Evolutionary conservation across 1,140 invertebrate species (phyloP), one percentile per base, ranked within the genome.

Genomic region (Propsilocerus akamusi): DNA sequence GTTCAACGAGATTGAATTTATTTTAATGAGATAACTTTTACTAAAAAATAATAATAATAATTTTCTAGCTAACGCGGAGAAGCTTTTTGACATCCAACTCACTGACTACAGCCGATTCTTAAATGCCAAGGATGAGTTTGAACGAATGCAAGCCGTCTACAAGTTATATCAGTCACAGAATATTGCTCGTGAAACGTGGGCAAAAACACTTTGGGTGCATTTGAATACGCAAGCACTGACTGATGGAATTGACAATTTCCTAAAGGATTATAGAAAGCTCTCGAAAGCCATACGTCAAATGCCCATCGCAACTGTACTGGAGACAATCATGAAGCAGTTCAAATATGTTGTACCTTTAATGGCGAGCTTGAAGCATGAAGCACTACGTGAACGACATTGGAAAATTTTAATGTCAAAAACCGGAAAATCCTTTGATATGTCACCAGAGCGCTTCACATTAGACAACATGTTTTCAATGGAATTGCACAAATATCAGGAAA

Each of bases 391-490:
- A 51, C 72, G 87, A 26, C 90, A 94, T 67, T 94, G 89, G 89
- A 76, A 78, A 51, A 76, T 86, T 54, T 64, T 95, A 23, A 93
- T 93, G 88, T 65, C 73, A 6, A 88, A 86, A 63, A 94, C 89
- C 32, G 73, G 70, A 2, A 70, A 80, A 54, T 63, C 74, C 52
- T 93, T 94, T 59, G 86, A 93, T 59, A 91, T 93, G 79, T 73
- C 81, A 3, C 77, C 86, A 1, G 79, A 87, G 4, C 74, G 79
- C 50, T 93, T 93, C 57, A 94, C 87, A 0, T 66, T 94, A 49
- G 81, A 86, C 52, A 89, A 91, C 57, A 83, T 95, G 75, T 95
- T 95, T 67, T 72, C 78, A 1, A 92, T 95, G 87, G 81, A 94
- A 58, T 61, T 93, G 49, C 80, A 88, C 57, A 75, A 81, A 52